Evolutionary conservation across 2,113 vertebrate genomes (phyloP).

Genomic region (Malurus melanocephalus): DNA sequence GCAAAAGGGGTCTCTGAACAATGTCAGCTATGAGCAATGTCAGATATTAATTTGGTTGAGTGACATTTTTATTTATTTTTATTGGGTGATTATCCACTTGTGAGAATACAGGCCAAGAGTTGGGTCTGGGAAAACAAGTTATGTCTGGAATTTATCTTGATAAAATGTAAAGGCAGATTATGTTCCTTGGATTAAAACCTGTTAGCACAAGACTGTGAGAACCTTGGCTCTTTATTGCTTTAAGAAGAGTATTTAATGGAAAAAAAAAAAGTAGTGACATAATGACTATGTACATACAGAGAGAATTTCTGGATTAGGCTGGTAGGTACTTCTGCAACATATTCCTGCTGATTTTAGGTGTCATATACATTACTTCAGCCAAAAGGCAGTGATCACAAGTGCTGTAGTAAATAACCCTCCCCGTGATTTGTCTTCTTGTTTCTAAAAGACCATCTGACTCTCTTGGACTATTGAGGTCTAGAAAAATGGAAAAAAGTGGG

Average conservation of each 20-base stretch:
- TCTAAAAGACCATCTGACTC: not conserved
- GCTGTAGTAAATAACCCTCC: not conserved
- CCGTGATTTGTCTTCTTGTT: not conserved
- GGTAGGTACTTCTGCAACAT: not conserved
- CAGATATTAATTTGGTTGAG: not conserved
- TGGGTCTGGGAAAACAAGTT: conserved; percentile 22
- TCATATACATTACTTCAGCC: not conserved
- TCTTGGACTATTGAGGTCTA: not conserved
- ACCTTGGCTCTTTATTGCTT: not conserved
- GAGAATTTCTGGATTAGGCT: not conserved
- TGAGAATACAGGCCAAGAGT: not conserved
- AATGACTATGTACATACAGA: not conserved
- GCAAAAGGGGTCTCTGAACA: not conserved
- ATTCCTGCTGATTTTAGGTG: not conserved
- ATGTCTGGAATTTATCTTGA: conserved; percentile 46
- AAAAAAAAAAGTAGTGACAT: not conserved
- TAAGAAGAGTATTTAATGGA: not conserved
- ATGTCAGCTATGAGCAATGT: not conserved
- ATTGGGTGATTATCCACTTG: not conserved
- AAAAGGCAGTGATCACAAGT: not conserved
- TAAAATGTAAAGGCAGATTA: conserved; percentile 36
- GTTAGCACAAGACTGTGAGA: not conserved
- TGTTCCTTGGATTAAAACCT: conserved; percentile 17
- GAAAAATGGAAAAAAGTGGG: not conserved
- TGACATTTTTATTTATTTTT: conserved; percentile 49